phyloP scores from a whole-genome alignment of 2,113 vertebrate species.

The Leucoraja erinaceus region DNA sequence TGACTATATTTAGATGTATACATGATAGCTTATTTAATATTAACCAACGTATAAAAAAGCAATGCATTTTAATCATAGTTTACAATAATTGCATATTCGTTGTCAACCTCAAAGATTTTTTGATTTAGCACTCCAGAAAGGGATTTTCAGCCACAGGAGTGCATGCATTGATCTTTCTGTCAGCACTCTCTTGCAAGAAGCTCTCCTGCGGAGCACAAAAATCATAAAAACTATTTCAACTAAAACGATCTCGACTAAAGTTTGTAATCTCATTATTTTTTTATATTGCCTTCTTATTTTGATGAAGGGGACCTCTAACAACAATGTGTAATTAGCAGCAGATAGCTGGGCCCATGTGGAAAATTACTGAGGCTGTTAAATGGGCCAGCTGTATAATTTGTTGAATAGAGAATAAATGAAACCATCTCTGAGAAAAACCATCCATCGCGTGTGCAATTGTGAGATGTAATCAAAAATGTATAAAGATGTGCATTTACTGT shows the following conservation, averaged over 20 bases:
- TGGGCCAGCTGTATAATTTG: background rate
- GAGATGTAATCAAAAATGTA: background rate
- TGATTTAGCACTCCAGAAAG: background rate
- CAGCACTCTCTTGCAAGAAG: background rate
- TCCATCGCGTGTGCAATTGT: background rate
- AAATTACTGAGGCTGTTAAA: background rate
- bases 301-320: background rate
- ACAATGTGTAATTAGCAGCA: background rate
- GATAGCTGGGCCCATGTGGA: background rate
- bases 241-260: background rate
- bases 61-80: background rate
- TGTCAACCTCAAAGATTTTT: background rate
- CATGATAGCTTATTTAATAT: background rate
- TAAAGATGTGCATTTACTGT: background rate
- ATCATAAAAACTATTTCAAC: background rate
- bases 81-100: background rate
- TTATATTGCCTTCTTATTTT: background rate
- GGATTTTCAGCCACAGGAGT: background rate
- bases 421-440: background rate
- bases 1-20: background rate
- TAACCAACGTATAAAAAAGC: background rate
- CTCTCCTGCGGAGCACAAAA: background rate
- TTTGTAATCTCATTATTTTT: background rate
- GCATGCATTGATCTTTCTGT: background rate
- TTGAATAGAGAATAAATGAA: constrained; percentile 1